These are phyloP conservation scores for Noctua comes DNA, from an alignment of 2,888 invertebrate genomes.

Conservation along the genomic window DNA sequence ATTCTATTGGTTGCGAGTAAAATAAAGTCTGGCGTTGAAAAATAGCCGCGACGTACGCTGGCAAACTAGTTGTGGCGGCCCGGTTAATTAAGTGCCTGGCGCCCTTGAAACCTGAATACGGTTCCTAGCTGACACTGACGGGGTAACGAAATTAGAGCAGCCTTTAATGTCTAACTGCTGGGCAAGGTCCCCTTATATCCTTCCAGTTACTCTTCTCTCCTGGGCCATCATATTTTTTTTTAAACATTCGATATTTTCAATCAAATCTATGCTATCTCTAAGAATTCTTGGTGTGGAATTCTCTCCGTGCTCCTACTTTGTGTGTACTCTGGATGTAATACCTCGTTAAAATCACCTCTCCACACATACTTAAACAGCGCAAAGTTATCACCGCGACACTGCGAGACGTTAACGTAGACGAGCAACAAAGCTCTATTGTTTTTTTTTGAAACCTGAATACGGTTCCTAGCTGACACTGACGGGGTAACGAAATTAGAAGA, in stretches of 20 bases:
- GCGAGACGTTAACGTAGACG: slow-evolving; percentile 67
- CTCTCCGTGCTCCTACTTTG: not conserved
- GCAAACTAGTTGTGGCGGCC: slow-evolving; percentile 30
- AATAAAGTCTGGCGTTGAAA: slow-evolving; percentile 56
- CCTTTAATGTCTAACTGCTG: too few relatives aligned
- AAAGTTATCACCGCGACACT: slow-evolving; percentile 62
- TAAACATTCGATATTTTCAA: not conserved
- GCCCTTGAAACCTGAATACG: slow-evolving; percentile 62
- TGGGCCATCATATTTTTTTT: not conserved
- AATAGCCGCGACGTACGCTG: slow-evolving; percentile 47
- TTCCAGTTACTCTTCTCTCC: not conserved
- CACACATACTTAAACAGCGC: slow-evolving; percentile 42
- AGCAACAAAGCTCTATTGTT: slow-evolving; percentile 81
- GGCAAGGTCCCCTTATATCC: too few relatives aligned
- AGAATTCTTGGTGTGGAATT: not conserved
- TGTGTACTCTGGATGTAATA: not conserved
- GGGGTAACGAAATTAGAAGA: too few relatives aligned
- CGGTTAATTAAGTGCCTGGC: slow-evolving; percentile 59
- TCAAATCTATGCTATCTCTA: not conserved
- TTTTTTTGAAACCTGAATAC: too few relatives aligned
- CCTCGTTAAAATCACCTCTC: not conserved
- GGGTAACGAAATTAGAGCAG: slow-evolving; percentile 43
- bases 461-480: too few relatives aligned
- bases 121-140: slow-evolving; percentile 38
- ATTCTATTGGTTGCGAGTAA: slow-evolving; percentile 36